phyloP scores from a whole-genome alignment of 2,888 invertebrate genomes.

The Brachycybe producta region DNA sequence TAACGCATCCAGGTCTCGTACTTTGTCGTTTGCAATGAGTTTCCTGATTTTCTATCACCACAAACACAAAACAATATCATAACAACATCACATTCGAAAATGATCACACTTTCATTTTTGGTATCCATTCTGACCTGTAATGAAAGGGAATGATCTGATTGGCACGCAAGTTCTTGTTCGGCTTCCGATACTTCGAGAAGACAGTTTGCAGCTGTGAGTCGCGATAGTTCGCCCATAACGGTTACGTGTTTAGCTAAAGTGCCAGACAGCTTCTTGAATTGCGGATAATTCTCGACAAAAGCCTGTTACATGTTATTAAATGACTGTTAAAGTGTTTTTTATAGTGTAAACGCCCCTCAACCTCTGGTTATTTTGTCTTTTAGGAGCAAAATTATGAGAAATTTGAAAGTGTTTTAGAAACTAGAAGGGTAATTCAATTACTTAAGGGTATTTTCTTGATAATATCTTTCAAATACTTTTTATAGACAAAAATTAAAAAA shows the following conservation, averaged over 20 bases:
- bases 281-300: conserved; percentile 94
- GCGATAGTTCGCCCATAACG: conserved; percentile 86
- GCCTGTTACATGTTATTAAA: conserved; percentile 40
- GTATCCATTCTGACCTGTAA: conserved; percentile 42
- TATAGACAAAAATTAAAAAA: too few species aligned
- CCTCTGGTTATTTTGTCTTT: too few species aligned
- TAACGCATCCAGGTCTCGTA: conserved; percentile 64
- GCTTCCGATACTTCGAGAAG: conserved; percentile 83
- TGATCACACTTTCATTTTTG: neutral
- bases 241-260: conserved; percentile 96
- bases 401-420: too few species aligned
- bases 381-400: too few species aligned
- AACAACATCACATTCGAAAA: neutral
- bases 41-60: conserved; percentile 65
- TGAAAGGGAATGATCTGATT: conserved; percentile 42
- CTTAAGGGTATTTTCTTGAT: too few species aligned
- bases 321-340: too few species aligned
- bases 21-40: conserved; percentile 57
- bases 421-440: too few species aligned
- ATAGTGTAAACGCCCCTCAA: too few species aligned
- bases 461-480: too few species aligned
- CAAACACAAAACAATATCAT: conserved; percentile 6
- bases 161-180: conserved; percentile 82
- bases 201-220: conserved; percentile 58
- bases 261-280: conserved; percentile 92